A percentile compares a stretch with the other conserved stretches of the same genome.
These are phyloP conservation scores for Amblyraja radiata DNA, from an alignment of 2,797 vertebrate species.

Conservation along the genomic window DNA sequence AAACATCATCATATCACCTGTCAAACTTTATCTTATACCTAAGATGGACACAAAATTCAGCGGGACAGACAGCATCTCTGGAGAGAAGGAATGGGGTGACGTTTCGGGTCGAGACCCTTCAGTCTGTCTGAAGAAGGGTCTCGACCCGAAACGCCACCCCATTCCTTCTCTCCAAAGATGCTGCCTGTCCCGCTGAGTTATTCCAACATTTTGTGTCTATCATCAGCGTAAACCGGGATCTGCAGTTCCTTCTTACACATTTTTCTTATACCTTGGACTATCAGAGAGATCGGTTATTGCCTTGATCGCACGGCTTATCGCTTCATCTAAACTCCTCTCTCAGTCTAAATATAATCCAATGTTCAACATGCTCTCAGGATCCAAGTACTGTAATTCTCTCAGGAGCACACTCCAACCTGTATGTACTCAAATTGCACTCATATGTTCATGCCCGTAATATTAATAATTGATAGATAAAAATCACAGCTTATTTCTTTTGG, in stretches of 20 bases:
- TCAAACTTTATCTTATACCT: not conserved
- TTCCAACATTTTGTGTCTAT: no score
- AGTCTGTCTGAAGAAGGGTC: no score
- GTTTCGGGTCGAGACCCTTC: no score
- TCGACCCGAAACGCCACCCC: no score
- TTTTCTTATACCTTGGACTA: not conserved
- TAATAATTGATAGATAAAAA: constrained; percentile 29
- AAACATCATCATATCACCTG: not conserved
- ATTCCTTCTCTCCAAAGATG: no score
- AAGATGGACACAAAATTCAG: no score
- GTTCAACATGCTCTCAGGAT: not conserved
- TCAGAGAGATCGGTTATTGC: not conserved
- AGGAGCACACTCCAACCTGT: not conserved
- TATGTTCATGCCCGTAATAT: not conserved
- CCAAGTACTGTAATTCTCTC: not conserved
- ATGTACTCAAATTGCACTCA: not conserved
- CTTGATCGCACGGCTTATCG: not conserved
- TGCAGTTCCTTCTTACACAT: no score
- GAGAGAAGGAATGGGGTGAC: no score
- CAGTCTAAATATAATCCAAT: not conserved
- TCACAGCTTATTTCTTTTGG: constrained; percentile 12
- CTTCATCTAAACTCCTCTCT: not conserved
- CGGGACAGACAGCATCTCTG: no score
- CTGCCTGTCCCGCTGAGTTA: no score
- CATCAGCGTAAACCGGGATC: no score